Percentiles rank a stretch among this genome's conserved stretches.
These are phyloP conservation scores for Carollia perspicillata DNA, from an alignment of 2,113 vertebrate species.

Conservation along the genomic window DNA sequence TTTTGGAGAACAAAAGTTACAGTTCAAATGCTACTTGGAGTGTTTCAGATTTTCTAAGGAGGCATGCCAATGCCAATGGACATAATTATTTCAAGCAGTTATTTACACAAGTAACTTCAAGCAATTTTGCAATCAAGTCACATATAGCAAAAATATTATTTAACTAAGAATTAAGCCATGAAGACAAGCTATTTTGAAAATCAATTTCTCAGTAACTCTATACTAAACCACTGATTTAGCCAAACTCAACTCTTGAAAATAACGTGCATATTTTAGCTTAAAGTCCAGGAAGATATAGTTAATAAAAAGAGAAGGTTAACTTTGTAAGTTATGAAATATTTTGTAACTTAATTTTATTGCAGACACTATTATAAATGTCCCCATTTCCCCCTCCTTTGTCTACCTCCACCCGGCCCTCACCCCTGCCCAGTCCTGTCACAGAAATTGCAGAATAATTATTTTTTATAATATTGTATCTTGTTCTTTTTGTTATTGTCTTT, in stretches of 20 bases:
- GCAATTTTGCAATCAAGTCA: not conserved
- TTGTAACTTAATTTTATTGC: no score
- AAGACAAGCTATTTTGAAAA: not conserved
- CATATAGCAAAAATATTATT: not conserved
- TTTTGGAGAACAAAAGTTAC: not conserved
- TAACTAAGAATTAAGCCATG: slow-evolving; percentile 18
- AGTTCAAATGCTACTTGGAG: not conserved
- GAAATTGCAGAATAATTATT: not conserved
- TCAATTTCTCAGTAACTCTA: not conserved
- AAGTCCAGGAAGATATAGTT: not conserved
- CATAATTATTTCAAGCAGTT: not conserved
- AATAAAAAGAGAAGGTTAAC: not conserved
- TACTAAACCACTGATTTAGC: not conserved
- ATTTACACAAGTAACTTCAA: not conserved
- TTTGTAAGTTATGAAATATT: not conserved
- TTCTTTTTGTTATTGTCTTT: slow-evolving; percentile 7
- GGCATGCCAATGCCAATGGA: not conserved
- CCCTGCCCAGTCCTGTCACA: not conserved
- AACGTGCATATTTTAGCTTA: not conserved
- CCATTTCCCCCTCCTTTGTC: no score
- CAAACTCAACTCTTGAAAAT: not conserved
- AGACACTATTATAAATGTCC: no score
- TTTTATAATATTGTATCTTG: not conserved
- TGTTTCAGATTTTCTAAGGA: not conserved
- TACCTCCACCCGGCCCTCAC: no score